Conservation (phyloP, 2,113 vertebrate species). For the Misgurnus mizolepis region DNA sequence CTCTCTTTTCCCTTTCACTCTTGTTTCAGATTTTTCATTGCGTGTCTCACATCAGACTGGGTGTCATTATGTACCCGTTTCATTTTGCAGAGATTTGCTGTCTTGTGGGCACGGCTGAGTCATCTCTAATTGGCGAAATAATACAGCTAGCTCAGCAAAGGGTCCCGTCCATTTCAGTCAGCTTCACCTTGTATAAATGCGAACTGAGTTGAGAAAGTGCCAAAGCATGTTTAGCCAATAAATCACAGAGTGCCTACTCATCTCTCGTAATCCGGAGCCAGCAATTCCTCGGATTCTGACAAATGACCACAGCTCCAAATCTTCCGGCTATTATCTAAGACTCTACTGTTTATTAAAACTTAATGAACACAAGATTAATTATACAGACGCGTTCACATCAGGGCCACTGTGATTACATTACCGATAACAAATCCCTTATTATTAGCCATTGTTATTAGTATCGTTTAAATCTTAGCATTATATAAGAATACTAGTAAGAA, state of each 20-base stretch:
- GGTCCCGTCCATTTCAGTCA: slow-evolving; percentile 37
- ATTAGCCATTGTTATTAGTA: slow-evolving; percentile 5
- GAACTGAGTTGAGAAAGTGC: slow-evolving; percentile 46
- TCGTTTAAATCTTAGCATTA: slow-evolving; percentile 9
- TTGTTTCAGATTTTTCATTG: neutral
- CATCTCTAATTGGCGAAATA: slow-evolving; percentile 41
- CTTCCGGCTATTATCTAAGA: slow-evolving; percentile 28
- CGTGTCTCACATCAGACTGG: slow-evolving; percentile 8
- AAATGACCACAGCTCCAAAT: slow-evolving; percentile 42
- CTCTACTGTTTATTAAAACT: slow-evolving; percentile 7
- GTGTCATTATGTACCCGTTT: slow-evolving; percentile 17
- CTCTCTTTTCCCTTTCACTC: neutral
- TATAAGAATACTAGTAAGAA: slow-evolving; percentile 8
- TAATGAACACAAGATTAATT: slow-evolving; percentile 35
- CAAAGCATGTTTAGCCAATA: slow-evolving; percentile 43
- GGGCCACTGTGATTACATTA: slow-evolving; percentile 11
- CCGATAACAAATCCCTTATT: slow-evolving; percentile 30
- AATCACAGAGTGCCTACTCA: slow-evolving; percentile 44
- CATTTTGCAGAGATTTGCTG: neutral
- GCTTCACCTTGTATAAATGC: slow-evolving; percentile 22
- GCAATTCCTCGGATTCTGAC: slow-evolving; percentile 44
- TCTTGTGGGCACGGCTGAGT: slow-evolving; percentile 33
- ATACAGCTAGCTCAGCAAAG: slow-evolving; percentile 31
- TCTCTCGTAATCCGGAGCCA: slow-evolving; percentile 38
- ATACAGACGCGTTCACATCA: neutral